Evolutionary conservation across 2,888 invertebrate genomes (phyloP), one percentile per base, ranked within the genome.

Genomic region (Epirrhoe alternata): DNA sequence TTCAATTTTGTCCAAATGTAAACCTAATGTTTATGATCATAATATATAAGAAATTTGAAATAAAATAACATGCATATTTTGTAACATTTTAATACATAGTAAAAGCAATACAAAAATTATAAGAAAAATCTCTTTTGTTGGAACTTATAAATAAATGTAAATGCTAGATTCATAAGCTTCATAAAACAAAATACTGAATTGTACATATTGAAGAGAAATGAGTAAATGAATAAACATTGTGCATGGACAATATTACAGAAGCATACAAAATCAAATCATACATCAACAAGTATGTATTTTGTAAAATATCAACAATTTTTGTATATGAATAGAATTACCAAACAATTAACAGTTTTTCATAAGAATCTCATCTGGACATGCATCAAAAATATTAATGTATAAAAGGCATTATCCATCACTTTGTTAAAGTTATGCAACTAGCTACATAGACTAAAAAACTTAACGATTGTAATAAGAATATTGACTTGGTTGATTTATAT

Each of bases 1-100:
- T 85, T 81, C 74, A 79, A 74, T 63, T 67, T 71, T 74, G 76
- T 69, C 75, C 74, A 77, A 77, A 77, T 79, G 75, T 73, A 66
- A 69, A 68, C 56, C 70, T 76, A 74, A 69, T 69, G 71, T 63
- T 71, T 73, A 70, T 64, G 53, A 60, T 62, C 12, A 50, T 58
- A 60, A 42, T 42, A 38, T 38, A 7, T 62, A 50, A 24, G 7
- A 49, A 50, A 60, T 61, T 66, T 55, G 42, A 66, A 56, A 57
- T 62, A 16, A 45, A 66, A 68, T 50, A 66, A 50, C 33, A 17
- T 60, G 47, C 24, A 38, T 55, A 61, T 58, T 54, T 57, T 60
- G 12, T 14, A 66, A 60, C 64, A 62, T 64, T 70, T 72, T 70
- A 70, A 65, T 73, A 58, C 57, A 69, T 61, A 45, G 51, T 52